These are phyloP conservation scores for Orthosia incerta DNA, from an alignment of 2,888 invertebrate genomes.

Conservation along the genomic window DNA sequence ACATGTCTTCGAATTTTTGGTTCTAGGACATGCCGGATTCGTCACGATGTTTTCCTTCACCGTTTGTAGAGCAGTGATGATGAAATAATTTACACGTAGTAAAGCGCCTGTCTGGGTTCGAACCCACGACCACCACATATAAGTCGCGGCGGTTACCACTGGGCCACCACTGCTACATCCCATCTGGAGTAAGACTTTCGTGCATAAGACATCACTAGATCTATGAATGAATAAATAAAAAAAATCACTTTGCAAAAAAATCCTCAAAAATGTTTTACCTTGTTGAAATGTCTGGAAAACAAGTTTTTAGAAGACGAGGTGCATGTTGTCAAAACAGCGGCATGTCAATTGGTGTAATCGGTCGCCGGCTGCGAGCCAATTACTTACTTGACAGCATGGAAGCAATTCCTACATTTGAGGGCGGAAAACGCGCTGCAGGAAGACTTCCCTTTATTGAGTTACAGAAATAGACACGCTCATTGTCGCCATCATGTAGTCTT, in stretches of 20 bases:
- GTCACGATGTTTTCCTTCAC: no score
- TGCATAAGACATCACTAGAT: constrained; percentile 6
- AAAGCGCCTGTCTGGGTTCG: no score
- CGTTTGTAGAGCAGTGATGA: no score
- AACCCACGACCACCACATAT: no score
- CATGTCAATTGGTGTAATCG: constrained; percentile 89
- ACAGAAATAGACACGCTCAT: constrained; percentile 81
- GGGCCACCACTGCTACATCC: neutral
- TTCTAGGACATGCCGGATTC: no score
- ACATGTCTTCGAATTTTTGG: no score
- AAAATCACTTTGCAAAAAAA: neutral
- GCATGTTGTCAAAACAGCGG: constrained; percentile 89
- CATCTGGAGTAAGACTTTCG: neutral
- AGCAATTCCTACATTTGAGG: constrained; percentile 90
- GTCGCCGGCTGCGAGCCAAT: constrained; percentile 88
- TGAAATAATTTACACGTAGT: no score
- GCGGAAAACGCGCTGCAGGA: constrained; percentile 88
- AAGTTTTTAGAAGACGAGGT: constrained; percentile 67
- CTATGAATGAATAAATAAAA: neutral
- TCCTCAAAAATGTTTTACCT: constrained; percentile 3
- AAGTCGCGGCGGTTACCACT: no score
- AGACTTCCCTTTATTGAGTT: constrained; percentile 88
- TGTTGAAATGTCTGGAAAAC: constrained; percentile 31
- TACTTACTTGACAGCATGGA: constrained; percentile 90
- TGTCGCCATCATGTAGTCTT: constrained; percentile 69